Evolutionary conservation across 2,797 vertebrate species (phyloP).

Genomic region (Pipistrellus nathusii): DNA sequence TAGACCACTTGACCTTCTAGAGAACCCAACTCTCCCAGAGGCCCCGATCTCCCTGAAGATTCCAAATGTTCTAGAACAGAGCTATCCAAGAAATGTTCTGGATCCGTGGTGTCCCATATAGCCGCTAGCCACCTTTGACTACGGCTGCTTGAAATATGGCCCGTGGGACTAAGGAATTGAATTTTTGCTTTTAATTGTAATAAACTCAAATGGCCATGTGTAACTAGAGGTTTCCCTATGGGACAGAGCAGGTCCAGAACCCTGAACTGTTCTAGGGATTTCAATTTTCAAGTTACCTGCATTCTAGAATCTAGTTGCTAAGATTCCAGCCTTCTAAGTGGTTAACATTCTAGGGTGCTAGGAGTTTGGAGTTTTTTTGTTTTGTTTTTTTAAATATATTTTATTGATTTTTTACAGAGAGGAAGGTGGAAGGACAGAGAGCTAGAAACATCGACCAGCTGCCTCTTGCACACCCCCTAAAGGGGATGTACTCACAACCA

Average conservation of each 20-base stretch:
- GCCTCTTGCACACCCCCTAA: no score
- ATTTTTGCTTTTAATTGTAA: conserved; percentile 4
- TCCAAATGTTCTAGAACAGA: not conserved
- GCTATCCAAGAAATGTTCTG: not conserved
- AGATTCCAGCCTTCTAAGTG: not conserved
- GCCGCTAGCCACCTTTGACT: not conserved
- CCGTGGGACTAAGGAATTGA: not conserved
- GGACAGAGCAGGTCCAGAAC: not conserved
- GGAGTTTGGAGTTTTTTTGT: not conserved
- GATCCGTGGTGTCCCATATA: not conserved
- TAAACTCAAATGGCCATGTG: not conserved
- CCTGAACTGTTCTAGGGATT: not conserved
- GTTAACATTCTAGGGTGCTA: not conserved
- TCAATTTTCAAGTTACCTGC: not conserved
- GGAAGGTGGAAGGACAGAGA: no score
- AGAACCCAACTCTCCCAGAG: not conserved
- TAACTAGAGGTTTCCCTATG: not conserved
- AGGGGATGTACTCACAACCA: no score
- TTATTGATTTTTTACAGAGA: no score
- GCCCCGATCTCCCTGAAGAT: not conserved
- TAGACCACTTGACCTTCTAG: not conserved
- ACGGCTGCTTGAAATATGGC: not conserved
- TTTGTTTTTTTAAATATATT: no score
- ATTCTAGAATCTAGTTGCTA: not conserved
- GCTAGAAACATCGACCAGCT: no score